Percentiles rank a stretch among this genome's conserved stretches.
phyloP scores from a whole-genome alignment of 2,113 vertebrate species.

The Synodontis membranacea region DNA sequence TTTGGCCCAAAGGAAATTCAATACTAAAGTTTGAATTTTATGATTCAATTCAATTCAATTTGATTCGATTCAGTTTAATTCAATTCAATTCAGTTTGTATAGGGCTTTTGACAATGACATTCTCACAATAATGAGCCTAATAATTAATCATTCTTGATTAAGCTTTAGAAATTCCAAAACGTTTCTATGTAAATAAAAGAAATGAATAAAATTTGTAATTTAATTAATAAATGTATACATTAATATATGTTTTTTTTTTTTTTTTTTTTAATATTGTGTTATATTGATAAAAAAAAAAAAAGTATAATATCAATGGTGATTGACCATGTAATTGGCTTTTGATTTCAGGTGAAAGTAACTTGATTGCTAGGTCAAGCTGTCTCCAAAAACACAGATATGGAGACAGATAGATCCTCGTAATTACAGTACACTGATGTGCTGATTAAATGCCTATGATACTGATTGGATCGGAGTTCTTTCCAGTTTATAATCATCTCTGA shows the following conservation, averaged over 20 bases:
- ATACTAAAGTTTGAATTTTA: background rate
- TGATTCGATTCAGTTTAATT: no score
- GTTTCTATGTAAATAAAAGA: background rate
- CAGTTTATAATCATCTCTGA: conserved; percentile 20
- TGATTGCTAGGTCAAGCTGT: conserved; percentile 1
- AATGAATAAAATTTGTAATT: no score
- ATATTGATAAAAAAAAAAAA: no score
- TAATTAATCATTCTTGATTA: background rate
- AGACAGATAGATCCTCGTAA: background rate
- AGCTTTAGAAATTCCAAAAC: background rate
- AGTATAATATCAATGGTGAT: background rate
- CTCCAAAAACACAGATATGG: conserved; percentile 1
- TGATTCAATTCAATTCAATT: no score
- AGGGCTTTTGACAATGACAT: no score
- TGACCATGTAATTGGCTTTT: background rate
- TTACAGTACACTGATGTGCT: background rate
- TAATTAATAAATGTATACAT: no score
- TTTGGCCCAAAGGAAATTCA: background rate
- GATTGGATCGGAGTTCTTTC: conserved; percentile 11
- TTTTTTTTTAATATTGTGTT: no score
- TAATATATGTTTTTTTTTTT: no score
- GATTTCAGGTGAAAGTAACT: background rate
- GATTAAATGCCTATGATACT: background rate
- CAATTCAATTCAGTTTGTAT: no score
- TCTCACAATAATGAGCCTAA: no score